These are phyloP conservation scores for Aricia artaxerxes DNA, from an alignment of 2,888 invertebrate species.

Conservation along the genomic window DNA sequence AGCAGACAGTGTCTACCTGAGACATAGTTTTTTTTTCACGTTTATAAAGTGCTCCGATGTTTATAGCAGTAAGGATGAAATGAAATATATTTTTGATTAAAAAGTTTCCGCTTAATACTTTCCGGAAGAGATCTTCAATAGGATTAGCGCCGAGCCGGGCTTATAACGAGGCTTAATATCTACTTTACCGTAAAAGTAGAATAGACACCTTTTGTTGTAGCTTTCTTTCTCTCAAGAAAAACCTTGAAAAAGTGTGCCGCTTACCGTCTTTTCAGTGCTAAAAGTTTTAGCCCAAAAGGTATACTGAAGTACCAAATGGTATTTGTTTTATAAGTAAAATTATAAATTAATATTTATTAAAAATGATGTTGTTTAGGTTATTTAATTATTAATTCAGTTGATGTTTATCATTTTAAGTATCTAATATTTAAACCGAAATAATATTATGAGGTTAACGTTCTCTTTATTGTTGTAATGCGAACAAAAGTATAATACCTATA, in stretches of 20 bases:
- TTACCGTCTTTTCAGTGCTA: neutral
- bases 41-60: neutral
- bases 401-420: neutral
- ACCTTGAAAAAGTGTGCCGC: neutral
- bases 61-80: neutral
- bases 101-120: conserved; percentile 8
- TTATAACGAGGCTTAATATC: neutral
- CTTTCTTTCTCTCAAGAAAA: neutral
- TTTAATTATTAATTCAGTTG: neutral
- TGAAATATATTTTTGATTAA: conserved; percentile 7
- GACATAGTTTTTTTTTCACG: no score
- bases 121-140: conserved; percentile 1
- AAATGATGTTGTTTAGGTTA: neutral
- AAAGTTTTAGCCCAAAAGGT: neutral
- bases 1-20: no score
- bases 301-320: neutral
- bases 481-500: neutral
- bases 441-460: neutral
- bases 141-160: neutral
- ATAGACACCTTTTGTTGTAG: conserved; percentile 9
- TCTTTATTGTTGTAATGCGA: neutral
- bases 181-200: neutral
- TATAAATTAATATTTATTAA: no score
- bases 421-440: neutral
- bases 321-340: no score